Conservation (phyloP, 2,888 invertebrate species). For the Synanthedon andrenaeformis region DNA sequence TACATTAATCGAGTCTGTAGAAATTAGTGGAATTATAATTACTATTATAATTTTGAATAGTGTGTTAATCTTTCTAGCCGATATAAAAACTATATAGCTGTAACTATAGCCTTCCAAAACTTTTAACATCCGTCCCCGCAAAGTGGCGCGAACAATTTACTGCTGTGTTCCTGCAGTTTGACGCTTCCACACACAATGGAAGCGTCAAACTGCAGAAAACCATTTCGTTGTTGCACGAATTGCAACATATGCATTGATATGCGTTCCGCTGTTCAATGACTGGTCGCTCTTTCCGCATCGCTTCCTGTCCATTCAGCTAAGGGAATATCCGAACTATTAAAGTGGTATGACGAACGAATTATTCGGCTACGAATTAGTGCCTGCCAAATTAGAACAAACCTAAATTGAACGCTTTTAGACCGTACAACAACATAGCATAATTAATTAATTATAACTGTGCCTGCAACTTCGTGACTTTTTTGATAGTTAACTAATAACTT, state of each 20-base stretch:
- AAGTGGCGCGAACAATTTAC: neutral
- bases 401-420: too few species aligned
- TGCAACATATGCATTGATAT: neutral
- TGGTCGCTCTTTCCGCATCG: slow-evolving; percentile 13
- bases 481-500: too few species aligned
- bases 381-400: neutral
- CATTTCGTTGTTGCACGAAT: neutral
- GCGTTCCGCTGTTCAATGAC: slow-evolving; percentile 6
- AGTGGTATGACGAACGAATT: neutral
- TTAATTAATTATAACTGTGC: too few species aligned
- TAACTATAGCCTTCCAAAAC: neutral
- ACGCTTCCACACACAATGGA: neutral
- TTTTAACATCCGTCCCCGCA: neutral
- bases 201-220: neutral
- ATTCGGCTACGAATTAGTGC: neutral
- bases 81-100: too few species aligned
- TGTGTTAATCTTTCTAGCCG: too few species aligned
- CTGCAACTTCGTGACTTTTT: too few species aligned
- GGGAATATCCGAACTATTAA: slow-evolving; percentile 1
- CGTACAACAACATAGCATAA: too few species aligned
- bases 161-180: too few species aligned
- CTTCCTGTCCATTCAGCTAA: slow-evolving; percentile 6
- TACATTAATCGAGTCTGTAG: too few species aligned
- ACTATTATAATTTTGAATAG: too few species aligned
- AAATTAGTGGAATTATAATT: too few species aligned